Percentiles rank a stretch among this genome's conserved stretches.
phyloP scores from a whole-genome alignment of 2,113 vertebrate species.

The Todiramphus saurophagus region DNA sequence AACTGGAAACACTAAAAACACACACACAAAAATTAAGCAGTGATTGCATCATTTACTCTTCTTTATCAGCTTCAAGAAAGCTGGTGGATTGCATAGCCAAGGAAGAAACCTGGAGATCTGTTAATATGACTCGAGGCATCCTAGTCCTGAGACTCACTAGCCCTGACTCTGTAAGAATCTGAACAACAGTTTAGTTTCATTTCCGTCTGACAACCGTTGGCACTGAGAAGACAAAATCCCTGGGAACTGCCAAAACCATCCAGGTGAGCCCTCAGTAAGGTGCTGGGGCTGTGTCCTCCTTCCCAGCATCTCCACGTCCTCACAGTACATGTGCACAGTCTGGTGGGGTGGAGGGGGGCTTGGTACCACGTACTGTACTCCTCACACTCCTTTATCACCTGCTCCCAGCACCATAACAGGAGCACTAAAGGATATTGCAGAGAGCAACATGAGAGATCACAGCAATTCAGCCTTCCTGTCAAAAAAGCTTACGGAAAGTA shows the following conservation, averaged over 20 bases:
- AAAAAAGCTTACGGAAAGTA: constrained; percentile 23
- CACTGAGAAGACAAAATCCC: neutral
- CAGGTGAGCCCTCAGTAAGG: rapidly evolving
- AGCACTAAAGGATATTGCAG: neutral
- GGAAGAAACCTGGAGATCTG: neutral
- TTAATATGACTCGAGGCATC: neutral
- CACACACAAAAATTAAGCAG: neutral
- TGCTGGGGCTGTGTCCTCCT: neutral
- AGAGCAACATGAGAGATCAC: neutral
- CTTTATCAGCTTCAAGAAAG: neutral
- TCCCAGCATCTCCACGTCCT: rapidly evolving
- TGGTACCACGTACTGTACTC: neutral
- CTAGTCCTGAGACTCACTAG: neutral
- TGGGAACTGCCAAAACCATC: neutral
- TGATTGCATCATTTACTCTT: neutral
- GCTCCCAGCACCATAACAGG: neutral
- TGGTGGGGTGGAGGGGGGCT: neutral
- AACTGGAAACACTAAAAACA: neutral
- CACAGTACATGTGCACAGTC: neutral
- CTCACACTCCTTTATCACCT: neutral
- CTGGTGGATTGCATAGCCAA: neutral
- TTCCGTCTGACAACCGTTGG: neutral
- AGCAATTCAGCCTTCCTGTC: constrained; percentile 38
- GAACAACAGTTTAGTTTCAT: neutral
- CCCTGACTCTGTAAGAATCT: neutral